A percentile compares a stretch with the other conserved stretches of the same genome.
These are phyloP conservation scores for Laterallus jamaicensis DNA, from an alignment of 2,113 vertebrate genomes.

Conservation along the genomic window DNA sequence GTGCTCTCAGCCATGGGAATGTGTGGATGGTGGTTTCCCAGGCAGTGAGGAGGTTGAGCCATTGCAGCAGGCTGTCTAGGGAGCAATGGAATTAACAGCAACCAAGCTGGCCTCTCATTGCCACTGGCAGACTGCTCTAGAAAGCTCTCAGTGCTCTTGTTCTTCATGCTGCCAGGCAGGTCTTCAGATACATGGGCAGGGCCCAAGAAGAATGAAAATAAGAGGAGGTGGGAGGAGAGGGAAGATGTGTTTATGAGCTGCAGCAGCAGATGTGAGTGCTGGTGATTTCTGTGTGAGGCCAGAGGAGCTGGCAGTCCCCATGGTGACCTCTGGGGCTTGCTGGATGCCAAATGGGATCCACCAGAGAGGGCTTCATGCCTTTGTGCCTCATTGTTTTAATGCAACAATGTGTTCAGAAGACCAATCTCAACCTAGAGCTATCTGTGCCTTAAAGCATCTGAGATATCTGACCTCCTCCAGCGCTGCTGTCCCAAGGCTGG, in stretches of 20 bases:
- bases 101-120: not conserved
- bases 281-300: not conserved
- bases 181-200: not conserved
- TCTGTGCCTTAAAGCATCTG: not conserved
- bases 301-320: not conserved
- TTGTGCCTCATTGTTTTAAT: not conserved
- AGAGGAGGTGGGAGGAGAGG: not conserved
- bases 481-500: not conserved
- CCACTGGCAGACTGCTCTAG: not conserved
- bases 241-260: not conserved
- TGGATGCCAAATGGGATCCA: not conserved
- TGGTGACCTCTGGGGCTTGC: not conserved
- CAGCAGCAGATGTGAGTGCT: not conserved
- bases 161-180: not conserved
- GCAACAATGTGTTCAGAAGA: not conserved
- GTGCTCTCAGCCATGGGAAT: not conserved
- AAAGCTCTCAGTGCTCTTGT: not conserved
- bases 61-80: not conserved
- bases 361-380: fast-evolving
- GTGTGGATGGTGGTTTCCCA: not conserved
- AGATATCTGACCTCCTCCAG: not conserved
- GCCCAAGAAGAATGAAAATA: not conserved
- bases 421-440: not conserved
- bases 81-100: not conserved
- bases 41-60: not conserved